phyloP scores from a whole-genome alignment of 2,888 invertebrate species.

The Pristionchus arcanus region DNA sequence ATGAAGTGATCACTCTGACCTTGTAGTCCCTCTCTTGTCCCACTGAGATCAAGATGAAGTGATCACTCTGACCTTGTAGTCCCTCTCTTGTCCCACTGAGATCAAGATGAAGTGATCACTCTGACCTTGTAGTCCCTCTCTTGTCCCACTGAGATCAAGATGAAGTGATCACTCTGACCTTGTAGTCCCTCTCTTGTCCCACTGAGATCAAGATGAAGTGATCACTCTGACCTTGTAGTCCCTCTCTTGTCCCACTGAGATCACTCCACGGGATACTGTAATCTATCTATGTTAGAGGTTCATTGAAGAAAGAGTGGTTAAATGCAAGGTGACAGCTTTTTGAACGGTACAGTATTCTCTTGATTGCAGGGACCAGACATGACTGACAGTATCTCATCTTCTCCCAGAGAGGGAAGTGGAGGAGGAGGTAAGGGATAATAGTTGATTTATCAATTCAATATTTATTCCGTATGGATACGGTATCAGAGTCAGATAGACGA shows the following conservation, averaged over 20 bases:
- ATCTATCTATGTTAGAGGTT: not conserved
- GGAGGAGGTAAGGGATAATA: not conserved
- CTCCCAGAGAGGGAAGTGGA: constrained; percentile 7
- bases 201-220: no score
- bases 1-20: constrained; percentile 30
- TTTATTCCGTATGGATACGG: no score
- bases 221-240: constrained; percentile 13
- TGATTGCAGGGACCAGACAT: constrained; percentile 47
- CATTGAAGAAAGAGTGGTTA: not conserved
- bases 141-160: no score
- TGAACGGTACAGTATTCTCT: not conserved
- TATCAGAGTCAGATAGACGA: no score
- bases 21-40: constrained; percentile 19
- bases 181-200: constrained; percentile 14
- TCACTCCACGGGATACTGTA: not conserved
- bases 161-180: constrained; percentile 29
- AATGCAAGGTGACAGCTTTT: not conserved
- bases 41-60: constrained; percentile 25
- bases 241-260: not conserved
- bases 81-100: no score
- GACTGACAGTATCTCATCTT: constrained; percentile 51
- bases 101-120: constrained; percentile 22
- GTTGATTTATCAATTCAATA: not conserved
- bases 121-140: constrained; percentile 19
- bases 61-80: constrained; percentile 22